Conservation (phyloP, 2,888 invertebrate species). For the Drosophila tanythrix region DNA sequence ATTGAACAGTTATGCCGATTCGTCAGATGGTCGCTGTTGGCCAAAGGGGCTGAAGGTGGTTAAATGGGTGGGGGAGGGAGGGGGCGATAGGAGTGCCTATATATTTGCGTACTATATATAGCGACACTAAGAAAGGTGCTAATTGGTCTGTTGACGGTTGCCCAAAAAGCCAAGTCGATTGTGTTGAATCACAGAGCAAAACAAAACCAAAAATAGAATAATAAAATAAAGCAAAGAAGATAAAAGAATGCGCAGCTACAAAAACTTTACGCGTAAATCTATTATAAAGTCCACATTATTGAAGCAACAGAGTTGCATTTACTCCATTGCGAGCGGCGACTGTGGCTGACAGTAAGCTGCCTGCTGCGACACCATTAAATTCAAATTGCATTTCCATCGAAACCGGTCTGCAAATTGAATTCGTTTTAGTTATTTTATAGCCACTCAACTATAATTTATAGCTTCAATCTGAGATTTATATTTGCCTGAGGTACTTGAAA, state of each 20-base stretch:
- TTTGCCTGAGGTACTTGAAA: neutral
- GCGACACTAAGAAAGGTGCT: slow-evolving; percentile 30
- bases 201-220: slow-evolving; percentile 1
- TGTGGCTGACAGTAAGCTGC: slow-evolving; percentile 19
- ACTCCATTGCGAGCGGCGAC: neutral
- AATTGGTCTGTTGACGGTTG: slow-evolving; percentile 35
- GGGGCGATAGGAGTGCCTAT: neutral
- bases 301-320: neutral
- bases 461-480: neutral
- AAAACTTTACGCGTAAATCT: neutral
- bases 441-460: neutral
- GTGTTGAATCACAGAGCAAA: slow-evolving; percentile 27
- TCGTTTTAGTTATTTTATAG: too few species aligned
- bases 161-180: slow-evolving; percentile 25
- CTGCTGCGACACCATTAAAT: slow-evolving; percentile 2
- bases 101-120: slow-evolving; percentile 5
- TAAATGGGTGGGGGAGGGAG: accelerated
- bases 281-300: neutral
- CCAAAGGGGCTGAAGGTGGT: neutral
- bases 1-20: slow-evolving; percentile 22
- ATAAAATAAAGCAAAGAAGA: neutral
- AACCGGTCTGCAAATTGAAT: neutral
- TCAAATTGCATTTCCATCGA: neutral
- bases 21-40: neutral
- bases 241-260: slow-evolving; percentile 8